Percentiles rank a stretch among this genome's conserved stretches.
These are phyloP conservation scores for Orbicella faveolata DNA, from an alignment of 64 coral and sea anemone species.

Conservation along the genomic window DNA sequence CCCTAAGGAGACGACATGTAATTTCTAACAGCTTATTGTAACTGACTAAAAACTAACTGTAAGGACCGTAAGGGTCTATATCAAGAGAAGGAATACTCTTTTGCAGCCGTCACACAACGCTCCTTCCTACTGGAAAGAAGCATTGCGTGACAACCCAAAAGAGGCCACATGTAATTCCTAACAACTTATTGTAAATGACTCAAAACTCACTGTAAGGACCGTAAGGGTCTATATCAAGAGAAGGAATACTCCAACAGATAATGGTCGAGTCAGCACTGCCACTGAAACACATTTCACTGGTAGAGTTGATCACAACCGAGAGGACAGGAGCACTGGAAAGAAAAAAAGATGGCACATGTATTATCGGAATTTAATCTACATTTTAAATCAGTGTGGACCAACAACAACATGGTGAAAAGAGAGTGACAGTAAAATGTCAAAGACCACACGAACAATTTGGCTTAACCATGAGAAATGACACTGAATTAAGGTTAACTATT, in stretches of 20 bases:
- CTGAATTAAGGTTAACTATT: too few relatives aligned
- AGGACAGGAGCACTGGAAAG: constrained; percentile 75
- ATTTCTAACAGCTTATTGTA: too few relatives aligned
- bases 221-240: constrained; percentile 92
- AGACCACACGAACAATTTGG: too few relatives aligned
- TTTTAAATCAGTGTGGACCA: too few relatives aligned
- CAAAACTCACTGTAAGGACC: constrained; percentile 92
- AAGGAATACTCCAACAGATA: constrained; percentile 89
- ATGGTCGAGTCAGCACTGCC: constrained; percentile 87
- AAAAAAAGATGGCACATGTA: background rate
- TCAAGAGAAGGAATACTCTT: constrained; percentile 89
- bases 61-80: constrained; percentile 90
- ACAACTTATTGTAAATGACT: background rate
- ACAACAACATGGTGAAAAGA: too few relatives aligned
- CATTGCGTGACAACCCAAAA: too few relatives aligned
- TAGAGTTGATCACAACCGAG: constrained; percentile 80
- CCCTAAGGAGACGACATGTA: too few relatives aligned
- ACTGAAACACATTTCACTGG: constrained; percentile 96
- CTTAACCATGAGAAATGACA: too few relatives aligned
- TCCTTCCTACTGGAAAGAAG: background rate
- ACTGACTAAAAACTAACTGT: constrained; percentile 65
- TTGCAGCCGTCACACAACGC: too few relatives aligned
- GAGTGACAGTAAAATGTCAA: too few relatives aligned
- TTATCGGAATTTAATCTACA: too few relatives aligned
- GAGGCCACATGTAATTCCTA: too few relatives aligned